phyloP scores from a whole-genome alignment of 2,888 invertebrate genomes.

The Clusia tigrina region DNA sequence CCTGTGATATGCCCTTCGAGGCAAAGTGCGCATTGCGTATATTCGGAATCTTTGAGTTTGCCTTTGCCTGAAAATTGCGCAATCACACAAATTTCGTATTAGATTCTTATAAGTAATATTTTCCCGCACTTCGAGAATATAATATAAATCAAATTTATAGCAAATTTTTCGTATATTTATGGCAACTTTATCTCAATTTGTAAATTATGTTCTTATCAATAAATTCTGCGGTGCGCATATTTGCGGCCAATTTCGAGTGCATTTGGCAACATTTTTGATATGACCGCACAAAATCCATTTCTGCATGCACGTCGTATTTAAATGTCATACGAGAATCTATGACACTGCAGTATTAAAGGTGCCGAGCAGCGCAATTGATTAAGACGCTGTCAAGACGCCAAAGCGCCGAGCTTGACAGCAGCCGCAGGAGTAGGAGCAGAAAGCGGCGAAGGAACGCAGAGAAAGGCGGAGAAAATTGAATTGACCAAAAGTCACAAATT shows the following conservation, averaged over 20 bases:
- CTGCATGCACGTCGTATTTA: neutral
- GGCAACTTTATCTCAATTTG: too few relatives aligned
- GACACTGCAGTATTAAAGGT: neutral
- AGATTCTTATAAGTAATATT: neutral
- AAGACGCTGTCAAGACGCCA: constrained; percentile 1
- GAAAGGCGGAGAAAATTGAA: neutral
- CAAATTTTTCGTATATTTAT: too few relatives aligned
- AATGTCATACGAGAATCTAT: constrained; percentile 4
- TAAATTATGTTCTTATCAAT: neutral
- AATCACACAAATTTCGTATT: too few relatives aligned
- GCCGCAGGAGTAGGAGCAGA: neutral
- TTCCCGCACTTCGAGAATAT: neutral
- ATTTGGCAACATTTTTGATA: neutral
- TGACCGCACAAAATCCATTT: neutral
- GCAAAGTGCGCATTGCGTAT: too few relatives aligned
- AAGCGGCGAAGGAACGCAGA: neutral
- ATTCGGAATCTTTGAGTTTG: too few relatives aligned
- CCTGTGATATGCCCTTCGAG: too few relatives aligned
- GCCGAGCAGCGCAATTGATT: neutral
- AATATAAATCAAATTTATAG: neutral
- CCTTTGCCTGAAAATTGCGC: too few relatives aligned
- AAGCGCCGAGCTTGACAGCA: neutral
- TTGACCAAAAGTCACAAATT: constrained; percentile 6
- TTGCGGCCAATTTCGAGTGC: neutral
- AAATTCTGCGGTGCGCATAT: neutral